Evolutionary conservation across 2,797 vertebrate genomes (phyloP), one percentile per base, ranked within the genome.

Genomic region (Corythornis leucogaster): DNA sequence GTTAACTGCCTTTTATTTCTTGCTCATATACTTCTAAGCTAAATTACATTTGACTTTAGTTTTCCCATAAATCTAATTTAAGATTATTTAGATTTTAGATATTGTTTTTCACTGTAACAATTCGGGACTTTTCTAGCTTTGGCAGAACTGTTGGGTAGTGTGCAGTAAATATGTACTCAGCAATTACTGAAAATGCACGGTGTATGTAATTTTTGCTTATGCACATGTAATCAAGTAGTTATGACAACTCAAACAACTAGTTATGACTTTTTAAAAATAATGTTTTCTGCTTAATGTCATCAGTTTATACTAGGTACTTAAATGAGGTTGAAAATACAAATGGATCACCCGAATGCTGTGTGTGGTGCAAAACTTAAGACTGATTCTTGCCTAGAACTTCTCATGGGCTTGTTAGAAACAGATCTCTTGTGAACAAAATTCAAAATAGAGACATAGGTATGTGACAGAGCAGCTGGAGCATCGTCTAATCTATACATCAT

Each of bases 1-100:
- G 28, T 89, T 78, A 73, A 15, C 54, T 89, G 5, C 48, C 87
- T 84, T 94, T 77, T 64, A 38, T 86, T 91, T 90, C 77, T 69
- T 91, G 58, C 69, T 74, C 15, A 2, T 73, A 13, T 84, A 80
- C 80, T 78, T 74, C 85, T 79, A 77, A 91, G 61, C 40, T 70
- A 78, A 84, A 61, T 70, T 84, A 55, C 48, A n/a, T 73, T 87
- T 30, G 12, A 21, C 48, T 76, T 87, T 12, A 16, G 6, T 79
- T 80, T 33, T 76, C 13, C 30, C 12, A 50, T 77, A 35, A 74
- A 84, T 67, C 30, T 55, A 54, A 54, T 62, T 62, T 62, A 51
- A 74, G 13, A 31, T 31, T 76, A 15, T 81, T 55, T 42, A 87
- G 24, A 25, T 89, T 91, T 79, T 68, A 58, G 33, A 9, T 62